These are phyloP conservation scores for Petrocephalus sullivani DNA, from an alignment of 2,797 vertebrate species.

Conservation along the genomic window DNA sequence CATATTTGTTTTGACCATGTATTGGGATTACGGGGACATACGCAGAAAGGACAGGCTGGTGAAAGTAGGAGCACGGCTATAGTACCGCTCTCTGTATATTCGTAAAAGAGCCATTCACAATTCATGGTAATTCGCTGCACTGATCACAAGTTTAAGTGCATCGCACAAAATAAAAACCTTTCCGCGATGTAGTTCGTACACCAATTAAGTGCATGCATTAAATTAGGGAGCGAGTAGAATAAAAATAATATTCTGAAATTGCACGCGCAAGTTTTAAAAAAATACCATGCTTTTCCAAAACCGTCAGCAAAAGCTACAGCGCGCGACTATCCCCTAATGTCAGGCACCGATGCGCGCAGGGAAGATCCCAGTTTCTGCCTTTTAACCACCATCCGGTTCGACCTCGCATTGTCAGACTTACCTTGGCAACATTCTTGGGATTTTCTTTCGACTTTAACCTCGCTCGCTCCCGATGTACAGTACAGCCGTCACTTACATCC, in stretches of 20 bases:
- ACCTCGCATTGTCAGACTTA: conserved; percentile 40
- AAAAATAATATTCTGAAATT: background rate
- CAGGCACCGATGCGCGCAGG: background rate
- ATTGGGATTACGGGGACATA: background rate
- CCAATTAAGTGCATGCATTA: background rate
- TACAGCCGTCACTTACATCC: conserved; percentile 57
- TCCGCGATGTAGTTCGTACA: background rate
- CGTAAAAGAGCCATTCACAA: background rate
- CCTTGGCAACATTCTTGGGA: conserved; percentile 58
- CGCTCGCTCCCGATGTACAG: conserved; percentile 37
- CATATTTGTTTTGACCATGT: background rate
- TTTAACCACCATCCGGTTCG: background rate
- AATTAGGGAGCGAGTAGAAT: background rate
- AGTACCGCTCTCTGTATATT: background rate
- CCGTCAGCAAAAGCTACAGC: background rate
- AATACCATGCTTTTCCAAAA: background rate
- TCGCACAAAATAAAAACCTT: background rate
- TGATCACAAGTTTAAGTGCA: background rate
- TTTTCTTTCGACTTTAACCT: conserved; percentile 43
- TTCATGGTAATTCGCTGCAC: background rate
- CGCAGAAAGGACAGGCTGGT: background rate
- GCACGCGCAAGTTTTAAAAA: background rate
- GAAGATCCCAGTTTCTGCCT: background rate
- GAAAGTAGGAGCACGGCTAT: background rate
- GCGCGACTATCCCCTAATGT: background rate